Conservation (phyloP, 2,797 vertebrate genomes). For the Sibirionetta formosa region DNA sequence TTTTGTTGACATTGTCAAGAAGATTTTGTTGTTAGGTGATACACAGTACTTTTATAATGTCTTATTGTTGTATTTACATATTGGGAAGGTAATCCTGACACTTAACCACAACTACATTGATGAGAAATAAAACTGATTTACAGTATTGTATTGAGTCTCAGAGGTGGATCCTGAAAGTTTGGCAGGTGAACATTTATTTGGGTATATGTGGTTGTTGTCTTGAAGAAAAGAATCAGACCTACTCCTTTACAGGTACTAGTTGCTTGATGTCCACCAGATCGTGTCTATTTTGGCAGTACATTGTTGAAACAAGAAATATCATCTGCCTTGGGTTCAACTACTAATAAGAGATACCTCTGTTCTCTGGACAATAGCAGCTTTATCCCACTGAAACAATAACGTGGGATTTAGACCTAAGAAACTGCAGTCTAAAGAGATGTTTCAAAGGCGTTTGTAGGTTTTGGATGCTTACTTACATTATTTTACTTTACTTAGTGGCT, state of each 20-base stretch:
- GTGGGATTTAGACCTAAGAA: not conserved
- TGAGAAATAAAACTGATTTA: not conserved
- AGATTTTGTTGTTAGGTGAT: not conserved
- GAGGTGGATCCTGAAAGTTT: not conserved
- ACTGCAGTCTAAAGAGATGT: not conserved
- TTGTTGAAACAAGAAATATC: not conserved
- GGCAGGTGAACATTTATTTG: not conserved
- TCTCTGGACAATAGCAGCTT: not conserved
- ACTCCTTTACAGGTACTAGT: not conserved
- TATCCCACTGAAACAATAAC: fast-evolving
- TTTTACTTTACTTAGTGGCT: not conserved
- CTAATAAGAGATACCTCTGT: not conserved
- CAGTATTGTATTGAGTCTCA: not conserved
- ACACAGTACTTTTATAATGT: not conserved
- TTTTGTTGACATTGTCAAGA: not conserved
- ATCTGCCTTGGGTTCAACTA: not conserved
- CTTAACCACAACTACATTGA: not conserved
- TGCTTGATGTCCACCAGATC: not conserved
- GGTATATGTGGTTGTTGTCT: not conserved
- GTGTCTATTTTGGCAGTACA: not conserved
- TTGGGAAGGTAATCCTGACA: not conserved
- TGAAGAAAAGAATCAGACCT: not conserved
- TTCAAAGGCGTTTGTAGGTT: not conserved
- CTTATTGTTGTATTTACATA: not conserved
- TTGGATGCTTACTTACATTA: not conserved